These are phyloP conservation scores for Bhutanitis thaidina DNA, from an alignment of 2,888 invertebrate species.

Conservation along the genomic window DNA sequence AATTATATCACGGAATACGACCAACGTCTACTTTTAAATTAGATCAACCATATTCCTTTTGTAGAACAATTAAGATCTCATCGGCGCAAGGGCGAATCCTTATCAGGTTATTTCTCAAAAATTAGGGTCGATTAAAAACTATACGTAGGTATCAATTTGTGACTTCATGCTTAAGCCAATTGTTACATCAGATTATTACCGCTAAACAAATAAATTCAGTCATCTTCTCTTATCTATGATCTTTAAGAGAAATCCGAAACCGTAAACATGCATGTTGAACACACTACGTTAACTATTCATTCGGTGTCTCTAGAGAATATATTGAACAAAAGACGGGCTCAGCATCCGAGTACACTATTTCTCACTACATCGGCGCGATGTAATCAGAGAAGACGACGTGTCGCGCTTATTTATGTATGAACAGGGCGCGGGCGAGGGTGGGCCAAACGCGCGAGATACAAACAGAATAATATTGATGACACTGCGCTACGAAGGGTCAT, in stretches of 20 bases:
- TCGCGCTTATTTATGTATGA: constrained; percentile 80
- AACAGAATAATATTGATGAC: constrained; percentile 81
- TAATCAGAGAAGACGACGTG: constrained; percentile 81
- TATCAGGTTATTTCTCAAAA: no score
- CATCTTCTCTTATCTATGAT: constrained; percentile 67
- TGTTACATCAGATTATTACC: constrained; percentile 73
- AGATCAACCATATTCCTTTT: no score
- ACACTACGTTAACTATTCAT: constrained; percentile 74
- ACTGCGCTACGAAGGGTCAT: constrained; percentile 78
- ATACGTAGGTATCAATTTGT: constrained; percentile 33
- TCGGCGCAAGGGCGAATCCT: no score
- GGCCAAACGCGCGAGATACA: constrained; percentile 74
- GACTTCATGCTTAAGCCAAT: constrained; percentile 60
- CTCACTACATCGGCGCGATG: constrained; percentile 79
- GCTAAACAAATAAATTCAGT: constrained; percentile 73
- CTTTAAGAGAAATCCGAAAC: constrained; percentile 77
- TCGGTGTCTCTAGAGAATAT: constrained; percentile 68
- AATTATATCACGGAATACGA: no score
- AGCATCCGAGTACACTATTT: constrained; percentile 77
- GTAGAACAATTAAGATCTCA: no score
- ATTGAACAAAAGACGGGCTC: constrained; percentile 76
- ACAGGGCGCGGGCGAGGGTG: constrained; percentile 76
- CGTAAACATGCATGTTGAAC: constrained; percentile 72
- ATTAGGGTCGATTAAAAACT: background rate
- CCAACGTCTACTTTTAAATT: no score